Conservation (phyloP, 2,113 vertebrate genomes). For the Vimba vimba region DNA sequence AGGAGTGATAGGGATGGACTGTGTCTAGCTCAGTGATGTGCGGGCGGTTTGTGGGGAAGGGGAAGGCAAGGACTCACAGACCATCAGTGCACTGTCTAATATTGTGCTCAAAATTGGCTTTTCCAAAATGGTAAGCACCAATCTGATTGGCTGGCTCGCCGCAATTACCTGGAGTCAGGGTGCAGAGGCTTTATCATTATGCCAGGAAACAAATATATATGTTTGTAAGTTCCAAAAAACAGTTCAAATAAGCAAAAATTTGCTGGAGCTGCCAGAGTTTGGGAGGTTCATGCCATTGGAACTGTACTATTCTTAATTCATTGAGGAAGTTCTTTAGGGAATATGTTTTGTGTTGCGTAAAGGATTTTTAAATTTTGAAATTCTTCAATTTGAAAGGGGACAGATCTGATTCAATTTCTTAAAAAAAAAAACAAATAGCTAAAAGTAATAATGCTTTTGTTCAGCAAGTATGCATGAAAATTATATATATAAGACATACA, state of each 20-base stretch:
- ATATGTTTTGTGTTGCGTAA: no score
- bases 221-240: not conserved
- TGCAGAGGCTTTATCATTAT: not conserved
- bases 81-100: slow-evolving; percentile 16
- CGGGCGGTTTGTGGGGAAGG: slow-evolving; percentile 23
- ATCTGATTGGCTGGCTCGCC: not conserved
- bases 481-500: not conserved
- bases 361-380: not conserved
- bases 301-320: not conserved
- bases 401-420: not conserved
- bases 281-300: not conserved
- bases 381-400: no score
- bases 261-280: not conserved
- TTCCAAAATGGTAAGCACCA: not conserved
- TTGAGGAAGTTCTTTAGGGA: not conserved
- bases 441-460: not conserved
- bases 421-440: no score
- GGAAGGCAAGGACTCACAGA: slow-evolving; percentile 21
- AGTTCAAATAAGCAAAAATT: not conserved
- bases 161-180: not conserved
- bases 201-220: not conserved
- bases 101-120: slow-evolving; percentile 3
- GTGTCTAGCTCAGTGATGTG: not conserved
- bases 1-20: slow-evolving; percentile 68
- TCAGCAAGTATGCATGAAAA: not conserved